Evolutionary conservation across 2,113 vertebrate genomes (phyloP).

Genomic region (Tricholaema leucomelas): DNA sequence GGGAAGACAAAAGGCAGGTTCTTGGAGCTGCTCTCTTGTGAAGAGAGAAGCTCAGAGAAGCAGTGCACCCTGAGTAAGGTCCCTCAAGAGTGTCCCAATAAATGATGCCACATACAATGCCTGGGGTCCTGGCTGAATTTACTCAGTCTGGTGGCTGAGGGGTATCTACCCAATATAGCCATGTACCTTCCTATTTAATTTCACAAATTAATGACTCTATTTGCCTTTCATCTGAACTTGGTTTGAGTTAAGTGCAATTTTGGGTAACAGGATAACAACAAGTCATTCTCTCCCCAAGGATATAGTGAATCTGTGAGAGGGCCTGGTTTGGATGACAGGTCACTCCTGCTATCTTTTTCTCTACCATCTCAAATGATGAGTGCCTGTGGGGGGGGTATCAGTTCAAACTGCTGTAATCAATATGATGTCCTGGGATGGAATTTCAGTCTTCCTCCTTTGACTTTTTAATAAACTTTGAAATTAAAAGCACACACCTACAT

Average conservation of each 20-base stretch:
- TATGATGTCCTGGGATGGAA: conserved; percentile 52
- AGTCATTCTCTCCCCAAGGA: neutral
- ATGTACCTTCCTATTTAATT: neutral
- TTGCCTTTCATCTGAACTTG: neutral
- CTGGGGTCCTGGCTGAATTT: neutral
- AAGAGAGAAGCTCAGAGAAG: neutral
- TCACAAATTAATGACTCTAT: neutral
- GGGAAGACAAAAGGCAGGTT: neutral
- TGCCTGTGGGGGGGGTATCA: neutral
- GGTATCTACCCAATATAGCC: neutral
- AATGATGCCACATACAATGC: accelerated
- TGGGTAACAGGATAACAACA: neutral
- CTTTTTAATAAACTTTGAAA: conserved; percentile 48
- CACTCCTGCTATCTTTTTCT: conserved; percentile 52
- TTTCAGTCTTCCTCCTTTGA: conserved; percentile 54
- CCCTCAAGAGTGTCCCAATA: neutral
- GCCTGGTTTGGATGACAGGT: conserved; percentile 46
- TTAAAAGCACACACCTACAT: neutral
- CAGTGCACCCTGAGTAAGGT: neutral
- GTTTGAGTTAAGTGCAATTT: neutral
- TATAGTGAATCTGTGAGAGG: neutral
- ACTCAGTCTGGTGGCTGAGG: neutral
- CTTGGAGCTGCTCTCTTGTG: neutral
- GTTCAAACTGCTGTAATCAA: conserved; percentile 53
- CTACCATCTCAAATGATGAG: conserved; percentile 48